Percentiles rank a stretch among this genome's conserved stretches.
phyloP scores from a whole-genome alignment of 1,140 invertebrate genomes.

The Campoletis sonorensis region DNA sequence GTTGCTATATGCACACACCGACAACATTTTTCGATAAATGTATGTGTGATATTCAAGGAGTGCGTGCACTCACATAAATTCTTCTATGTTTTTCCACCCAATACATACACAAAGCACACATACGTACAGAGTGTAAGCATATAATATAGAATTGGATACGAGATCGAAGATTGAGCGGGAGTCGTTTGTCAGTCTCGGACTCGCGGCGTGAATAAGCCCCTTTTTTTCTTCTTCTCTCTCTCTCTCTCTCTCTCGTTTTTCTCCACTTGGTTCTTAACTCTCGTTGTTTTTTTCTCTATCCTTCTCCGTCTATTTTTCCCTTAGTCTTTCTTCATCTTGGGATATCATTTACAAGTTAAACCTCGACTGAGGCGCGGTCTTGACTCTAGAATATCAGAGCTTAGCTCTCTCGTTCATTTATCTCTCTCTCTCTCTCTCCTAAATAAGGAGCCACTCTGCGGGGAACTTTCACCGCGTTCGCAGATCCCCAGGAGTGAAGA shows the following conservation, averaged over 20 bases:
- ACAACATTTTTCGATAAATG: background rate
- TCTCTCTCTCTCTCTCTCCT: background rate
- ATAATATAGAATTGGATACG: constrained; percentile 43
- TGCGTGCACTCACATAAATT: constrained; percentile 39
- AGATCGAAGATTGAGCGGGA: constrained; percentile 52
- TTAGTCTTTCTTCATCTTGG: constrained; percentile 22
- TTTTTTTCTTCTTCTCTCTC: constrained; percentile 35
- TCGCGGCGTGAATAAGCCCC: constrained; percentile 42
- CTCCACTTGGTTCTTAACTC: constrained; percentile 6
- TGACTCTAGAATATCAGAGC: constrained; percentile 32
- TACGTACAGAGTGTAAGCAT: too few species aligned
- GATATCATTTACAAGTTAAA: constrained; percentile 52
- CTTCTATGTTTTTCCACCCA: background rate
- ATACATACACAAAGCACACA: constrained; percentile 21
- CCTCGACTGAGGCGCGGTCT: constrained; percentile 39
- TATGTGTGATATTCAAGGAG: background rate
- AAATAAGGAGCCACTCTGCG: background rate
- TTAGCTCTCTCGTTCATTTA: background rate
- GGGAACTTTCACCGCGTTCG: constrained; percentile 43
- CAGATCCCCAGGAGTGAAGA: constrained; percentile 23
- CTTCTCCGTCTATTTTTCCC: constrained; percentile 17
- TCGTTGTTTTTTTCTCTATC: background rate
- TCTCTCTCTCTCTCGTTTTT: constrained; percentile 38
- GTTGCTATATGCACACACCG: background rate
- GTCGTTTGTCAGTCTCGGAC: constrained; percentile 52